Evolutionary conservation across 2,113 vertebrate genomes (phyloP).

Genomic region (Dendropsophus ebraccatus): DNA sequence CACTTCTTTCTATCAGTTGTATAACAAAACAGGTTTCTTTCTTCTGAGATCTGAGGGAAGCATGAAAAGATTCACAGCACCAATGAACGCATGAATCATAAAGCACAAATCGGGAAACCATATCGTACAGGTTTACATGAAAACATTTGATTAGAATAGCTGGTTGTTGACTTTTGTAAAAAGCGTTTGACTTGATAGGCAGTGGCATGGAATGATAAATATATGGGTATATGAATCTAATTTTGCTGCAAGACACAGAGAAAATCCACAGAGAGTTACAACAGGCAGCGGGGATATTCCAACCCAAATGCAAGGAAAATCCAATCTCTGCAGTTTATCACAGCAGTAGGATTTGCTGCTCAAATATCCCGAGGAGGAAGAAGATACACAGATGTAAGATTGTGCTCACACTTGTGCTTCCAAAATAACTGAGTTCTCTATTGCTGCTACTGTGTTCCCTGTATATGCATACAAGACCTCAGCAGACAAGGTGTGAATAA

Average conservation of each 20-base stretch:
- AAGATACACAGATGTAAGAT: background rate
- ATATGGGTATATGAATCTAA: conserved; percentile 2
- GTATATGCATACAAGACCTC: background rate
- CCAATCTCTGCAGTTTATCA: background rate
- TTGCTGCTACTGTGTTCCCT: background rate
- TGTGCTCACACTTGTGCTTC: background rate
- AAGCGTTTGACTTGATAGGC: background rate
- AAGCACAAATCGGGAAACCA: conserved; percentile 51
- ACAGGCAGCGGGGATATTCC: conserved; percentile 12
- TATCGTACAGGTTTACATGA: conserved; percentile 68
- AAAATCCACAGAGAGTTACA: conserved; percentile 9
- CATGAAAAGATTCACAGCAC: conserved; percentile 62
- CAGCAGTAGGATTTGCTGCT: conserved; percentile 10
- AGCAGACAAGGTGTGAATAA: background rate
- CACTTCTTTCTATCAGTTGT: conserved; percentile 70
- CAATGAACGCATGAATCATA: conserved; percentile 66
- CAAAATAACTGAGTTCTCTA: background rate
- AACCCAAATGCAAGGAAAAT: background rate
- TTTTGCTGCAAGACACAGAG: background rate
- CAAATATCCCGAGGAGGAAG: background rate
- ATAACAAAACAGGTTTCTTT: conserved; percentile 73
- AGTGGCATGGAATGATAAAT: background rate
- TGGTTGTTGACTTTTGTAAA: conserved; percentile 19
- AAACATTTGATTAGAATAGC: conserved; percentile 64
- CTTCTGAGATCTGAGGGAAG: conserved; percentile 71